A percentile compares a stretch with the other conserved stretches of the same genome.
Conservation (phyloP, 2,113 vertebrate species). For the Melanerpes formicivorus region DNA sequence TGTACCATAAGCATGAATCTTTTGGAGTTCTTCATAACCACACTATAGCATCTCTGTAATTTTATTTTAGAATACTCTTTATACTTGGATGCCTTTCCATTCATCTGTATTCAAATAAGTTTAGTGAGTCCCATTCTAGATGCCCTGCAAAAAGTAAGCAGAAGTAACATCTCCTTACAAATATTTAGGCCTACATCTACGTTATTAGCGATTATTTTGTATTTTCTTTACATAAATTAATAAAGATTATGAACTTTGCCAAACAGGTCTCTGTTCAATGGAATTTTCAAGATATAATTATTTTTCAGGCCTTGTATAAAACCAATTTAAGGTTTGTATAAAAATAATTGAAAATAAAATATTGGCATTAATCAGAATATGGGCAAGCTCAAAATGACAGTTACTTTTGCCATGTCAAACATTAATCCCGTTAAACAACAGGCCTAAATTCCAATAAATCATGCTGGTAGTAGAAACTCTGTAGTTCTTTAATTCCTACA, state of each 20-base stretch:
- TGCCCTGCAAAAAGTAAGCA: not conserved
- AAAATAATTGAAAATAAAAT: not conserved
- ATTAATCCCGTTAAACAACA: not conserved
- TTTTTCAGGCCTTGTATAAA: not conserved
- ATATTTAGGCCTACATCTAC: not conserved
- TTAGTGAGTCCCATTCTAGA: not conserved
- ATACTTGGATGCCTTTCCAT: not conserved
- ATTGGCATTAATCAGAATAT: not conserved
- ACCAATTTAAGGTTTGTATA: not conserved
- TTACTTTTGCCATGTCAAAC: not conserved
- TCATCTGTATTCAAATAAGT: not conserved
- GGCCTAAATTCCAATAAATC: not conserved
- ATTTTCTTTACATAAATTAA: not conserved
- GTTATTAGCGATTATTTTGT: not conserved
- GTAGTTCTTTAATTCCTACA: not conserved
- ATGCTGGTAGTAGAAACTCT: not conserved
- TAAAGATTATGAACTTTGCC: not conserved
- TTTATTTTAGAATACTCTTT: not conserved
- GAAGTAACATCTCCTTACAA: not conserved
- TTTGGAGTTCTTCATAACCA: not conserved
- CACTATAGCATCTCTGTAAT: not conserved
- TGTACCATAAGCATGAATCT: not conserved
- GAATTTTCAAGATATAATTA: not conserved
- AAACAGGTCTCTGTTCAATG: not conserved
- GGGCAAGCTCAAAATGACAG: not conserved